These are phyloP conservation scores for Propithecus perrieri DNA, from an alignment of 2,797 vertebrate species.

Conservation along the genomic window DNA sequence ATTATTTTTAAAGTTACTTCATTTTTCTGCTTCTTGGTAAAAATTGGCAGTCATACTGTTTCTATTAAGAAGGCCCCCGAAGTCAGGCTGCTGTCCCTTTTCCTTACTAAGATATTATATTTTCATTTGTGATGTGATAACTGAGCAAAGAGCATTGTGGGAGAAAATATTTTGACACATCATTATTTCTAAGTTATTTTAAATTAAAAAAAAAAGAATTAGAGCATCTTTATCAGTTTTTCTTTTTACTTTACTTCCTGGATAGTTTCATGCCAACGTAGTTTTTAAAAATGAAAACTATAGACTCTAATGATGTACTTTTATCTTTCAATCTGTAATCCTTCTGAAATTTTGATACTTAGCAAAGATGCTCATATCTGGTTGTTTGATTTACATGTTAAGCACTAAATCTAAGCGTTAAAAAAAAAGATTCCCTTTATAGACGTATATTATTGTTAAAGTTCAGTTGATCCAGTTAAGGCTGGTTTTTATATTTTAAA, in stretches of 20 bases:
- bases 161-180: neutral
- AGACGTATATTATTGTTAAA: neutral
- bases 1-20: slow-evolving; percentile 48
- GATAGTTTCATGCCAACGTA: neutral
- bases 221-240: neutral
- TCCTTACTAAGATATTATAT: neutral
- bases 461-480: neutral
- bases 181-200: neutral
- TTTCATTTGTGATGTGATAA: neutral
- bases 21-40: slow-evolving; percentile 46
- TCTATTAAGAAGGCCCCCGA: neutral
- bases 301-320: neutral
- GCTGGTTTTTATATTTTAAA: slow-evolving; percentile 20
- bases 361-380: neutral
- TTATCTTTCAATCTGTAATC: neutral
- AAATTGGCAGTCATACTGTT: slow-evolving; percentile 24
- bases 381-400: slow-evolving; percentile 7
- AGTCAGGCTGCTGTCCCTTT: neutral
- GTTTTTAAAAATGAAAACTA: neutral
- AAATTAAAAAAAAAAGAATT: neutral
- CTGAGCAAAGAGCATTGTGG: neutral
- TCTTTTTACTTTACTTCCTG: neutral
- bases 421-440: neutral
- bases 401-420: neutral
- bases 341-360: slow-evolving; percentile 9